Evolutionary conservation across 1,140 invertebrate genomes (phyloP).

Genomic region (Penaeus japonicus): DNA sequence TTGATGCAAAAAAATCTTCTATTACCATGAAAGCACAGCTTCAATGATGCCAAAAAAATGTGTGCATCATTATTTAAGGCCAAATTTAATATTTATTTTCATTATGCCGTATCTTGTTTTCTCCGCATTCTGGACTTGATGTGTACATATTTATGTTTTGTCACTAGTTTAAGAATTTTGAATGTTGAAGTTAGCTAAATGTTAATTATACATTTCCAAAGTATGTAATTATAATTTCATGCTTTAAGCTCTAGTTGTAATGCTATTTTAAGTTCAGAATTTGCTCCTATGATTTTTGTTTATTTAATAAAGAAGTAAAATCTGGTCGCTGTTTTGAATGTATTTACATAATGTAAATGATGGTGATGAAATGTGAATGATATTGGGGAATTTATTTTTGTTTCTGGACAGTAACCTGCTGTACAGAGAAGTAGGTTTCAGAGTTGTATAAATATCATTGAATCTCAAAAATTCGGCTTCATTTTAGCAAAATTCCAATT

Average conservation of each 20-base stretch:
- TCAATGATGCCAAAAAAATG: constrained; percentile 40
- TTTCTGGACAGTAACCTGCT: no score
- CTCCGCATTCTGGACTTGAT: constrained; percentile 43
- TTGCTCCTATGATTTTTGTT: constrained; percentile 28
- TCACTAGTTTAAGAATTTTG: constrained; percentile 34
- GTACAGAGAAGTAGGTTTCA: background rate
- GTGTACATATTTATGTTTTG: constrained; percentile 47
- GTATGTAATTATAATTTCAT: constrained; percentile 54
- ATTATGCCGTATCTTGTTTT: constrained; percentile 42
- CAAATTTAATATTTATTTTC: constrained; percentile 46
- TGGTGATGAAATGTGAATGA: background rate
- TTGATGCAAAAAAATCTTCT: constrained; percentile 11
- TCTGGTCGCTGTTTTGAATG: constrained; percentile 32
- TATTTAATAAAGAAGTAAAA: constrained; percentile 22
- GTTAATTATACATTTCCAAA: constrained; percentile 52
- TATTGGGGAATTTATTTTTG: background rate
- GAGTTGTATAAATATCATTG: background rate
- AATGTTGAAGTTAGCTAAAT: constrained; percentile 52
- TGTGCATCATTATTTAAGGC: constrained; percentile 53
- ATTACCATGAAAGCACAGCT: constrained; percentile 31
- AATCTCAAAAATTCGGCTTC: constrained; percentile 20
- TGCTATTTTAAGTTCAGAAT: constrained; percentile 49
- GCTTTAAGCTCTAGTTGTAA: constrained; percentile 55
- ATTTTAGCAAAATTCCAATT: constrained; percentile 17
- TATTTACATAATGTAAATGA: constrained; percentile 29